Base-by-base conservation (phyloP, 2,113 vertebrate species). In the Atherinomorus stipes region DNA sequence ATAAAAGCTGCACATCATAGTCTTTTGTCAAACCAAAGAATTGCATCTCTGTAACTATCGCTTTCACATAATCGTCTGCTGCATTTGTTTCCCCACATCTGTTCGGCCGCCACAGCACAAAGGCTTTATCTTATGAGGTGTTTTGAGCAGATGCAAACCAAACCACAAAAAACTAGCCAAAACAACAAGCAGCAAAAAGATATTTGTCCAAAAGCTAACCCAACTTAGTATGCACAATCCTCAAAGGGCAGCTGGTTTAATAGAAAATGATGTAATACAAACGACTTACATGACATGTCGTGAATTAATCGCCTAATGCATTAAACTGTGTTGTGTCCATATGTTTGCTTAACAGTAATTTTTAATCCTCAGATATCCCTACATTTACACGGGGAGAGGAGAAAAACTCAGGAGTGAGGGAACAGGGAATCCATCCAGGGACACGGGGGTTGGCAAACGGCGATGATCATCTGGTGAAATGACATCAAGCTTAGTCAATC, bases 401-500 rank as follows among this genome's bases (percentile, higher is more conserved):
- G 60, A 34, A 49, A 64, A 60, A 57, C 57, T 69, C 50, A 69
- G 68, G 75, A 60, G 65, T 34, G 50, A 69, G 40, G 72, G 84
- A 75, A 72, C 70, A 49, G 47, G 76, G 76, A 85, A 71, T 16
- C 56, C 50, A 76, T 52, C 76, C 78, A 79, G 78, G 71, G 51
- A 80, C 64, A 69, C 3, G 18, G 50, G 57, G n/a, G 59, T 18
- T 76, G 66, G 71, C 59, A 45, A 82, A 83, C 25, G 65, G 65
- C 23, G 21, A 37, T 75, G 74, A 83, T 90, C 88, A 85, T 80
- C 78, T 76, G 76, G 64, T 79, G 47, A 76, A 70, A 56, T 75
- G 66, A 85, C 81, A 76, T 71, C 83, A 80, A 85, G 85, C 77
- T 64, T 64, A 44, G 77, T 79, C 85, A 81, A 63, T 88, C 82